Conservation (phyloP, 2,888 invertebrate species). For the Aplocera efformata region DNA sequence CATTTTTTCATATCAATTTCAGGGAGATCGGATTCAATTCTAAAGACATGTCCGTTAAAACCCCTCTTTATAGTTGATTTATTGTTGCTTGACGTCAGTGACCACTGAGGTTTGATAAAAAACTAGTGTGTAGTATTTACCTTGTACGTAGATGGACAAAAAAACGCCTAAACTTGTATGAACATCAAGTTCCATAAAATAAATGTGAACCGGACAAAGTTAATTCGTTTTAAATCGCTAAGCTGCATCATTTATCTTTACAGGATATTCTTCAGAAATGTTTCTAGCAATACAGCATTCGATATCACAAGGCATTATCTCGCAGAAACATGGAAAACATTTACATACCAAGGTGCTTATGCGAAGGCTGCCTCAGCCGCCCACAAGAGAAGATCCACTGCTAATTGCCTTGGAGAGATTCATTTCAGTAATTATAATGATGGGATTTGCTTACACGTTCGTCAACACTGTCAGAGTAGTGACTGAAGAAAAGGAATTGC, state of each 20-base stretch:
- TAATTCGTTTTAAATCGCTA: no score
- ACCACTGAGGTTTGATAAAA: no score
- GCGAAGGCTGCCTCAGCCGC: constrained; percentile 86
- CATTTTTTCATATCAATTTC: no score
- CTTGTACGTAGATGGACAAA: no score
- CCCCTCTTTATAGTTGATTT: no score
- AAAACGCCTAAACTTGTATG: no score
- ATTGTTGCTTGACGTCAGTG: no score
- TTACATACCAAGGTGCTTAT: constrained; percentile 68
- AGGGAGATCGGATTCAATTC: no score
- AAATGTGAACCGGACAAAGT: no score
- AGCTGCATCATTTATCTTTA: constrained; percentile 30
- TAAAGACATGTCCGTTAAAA: no score
- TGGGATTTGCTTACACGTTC: constrained; percentile 90
- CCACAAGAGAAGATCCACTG: constrained; percentile 85
- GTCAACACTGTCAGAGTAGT: constrained; percentile 89
- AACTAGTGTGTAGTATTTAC: no score
- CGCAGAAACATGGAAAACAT: constrained; percentile 54
- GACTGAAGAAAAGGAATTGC: constrained; percentile 87
- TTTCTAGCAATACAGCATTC: constrained; percentile 68
- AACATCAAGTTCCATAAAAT: no score
- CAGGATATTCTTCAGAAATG: constrained; percentile 70
- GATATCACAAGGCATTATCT: constrained; percentile 64
- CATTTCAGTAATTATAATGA: constrained; percentile 88
- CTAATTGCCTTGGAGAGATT: constrained; percentile 84